These are phyloP conservation scores for Florisuga fusca DNA, from an alignment of 2,797 vertebrate species.

Conservation along the genomic window DNA sequence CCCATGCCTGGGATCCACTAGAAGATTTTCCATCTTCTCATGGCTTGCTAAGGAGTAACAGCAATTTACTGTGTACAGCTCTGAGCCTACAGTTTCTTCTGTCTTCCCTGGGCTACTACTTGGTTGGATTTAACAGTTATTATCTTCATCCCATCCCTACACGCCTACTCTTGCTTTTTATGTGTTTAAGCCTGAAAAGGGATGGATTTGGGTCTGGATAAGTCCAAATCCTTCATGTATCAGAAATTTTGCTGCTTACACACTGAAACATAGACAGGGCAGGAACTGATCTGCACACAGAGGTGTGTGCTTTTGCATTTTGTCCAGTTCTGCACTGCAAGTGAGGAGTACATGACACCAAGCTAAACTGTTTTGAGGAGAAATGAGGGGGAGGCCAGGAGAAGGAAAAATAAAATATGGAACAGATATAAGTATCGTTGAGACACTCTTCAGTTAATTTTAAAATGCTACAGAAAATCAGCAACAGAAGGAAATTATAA, in stretches of 20 bases:
- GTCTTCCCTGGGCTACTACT: background rate
- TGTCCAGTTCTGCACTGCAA: background rate
- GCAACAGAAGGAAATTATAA: constrained; percentile 15
- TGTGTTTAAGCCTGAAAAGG: background rate
- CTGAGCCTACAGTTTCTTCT: background rate
- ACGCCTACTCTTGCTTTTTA: background rate
- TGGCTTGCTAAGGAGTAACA: background rate
- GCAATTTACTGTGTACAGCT: background rate
- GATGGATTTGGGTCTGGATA: background rate
- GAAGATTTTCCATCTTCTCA: background rate
- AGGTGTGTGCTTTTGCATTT: background rate
- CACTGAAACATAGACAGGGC: background rate
- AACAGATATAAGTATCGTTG: background rate
- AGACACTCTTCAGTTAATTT: background rate
- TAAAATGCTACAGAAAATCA: background rate
- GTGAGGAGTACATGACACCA: background rate
- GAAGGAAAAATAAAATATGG: background rate
- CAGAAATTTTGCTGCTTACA: background rate
- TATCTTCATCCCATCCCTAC: background rate
- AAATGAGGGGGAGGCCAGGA: background rate
- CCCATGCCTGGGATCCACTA: background rate
- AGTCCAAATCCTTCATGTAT: accelerated
- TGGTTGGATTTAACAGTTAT: background rate
- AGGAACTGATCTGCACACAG: background rate
- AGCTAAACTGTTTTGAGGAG: background rate